Base-by-base conservation (phyloP, 1,140 invertebrate genomes). In the Spodoptera litura region DNA sequence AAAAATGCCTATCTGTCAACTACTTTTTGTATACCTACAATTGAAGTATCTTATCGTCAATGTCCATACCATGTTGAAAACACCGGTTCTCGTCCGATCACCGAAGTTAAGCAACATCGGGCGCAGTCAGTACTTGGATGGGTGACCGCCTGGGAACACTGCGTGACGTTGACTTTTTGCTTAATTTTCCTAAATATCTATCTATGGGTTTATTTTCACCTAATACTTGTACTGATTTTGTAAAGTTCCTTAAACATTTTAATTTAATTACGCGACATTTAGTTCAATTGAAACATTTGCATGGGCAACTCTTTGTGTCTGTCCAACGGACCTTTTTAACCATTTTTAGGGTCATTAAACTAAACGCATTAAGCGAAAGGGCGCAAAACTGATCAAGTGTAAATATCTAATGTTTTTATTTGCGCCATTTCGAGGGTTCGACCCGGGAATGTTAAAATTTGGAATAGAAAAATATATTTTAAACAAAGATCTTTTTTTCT, bases 391-490 rank as follows among this genome's bases (percentile, higher is more conserved):
- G 87, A 91, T 92, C 89, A 88, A 92, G 87, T 90, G 89, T 87
- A 87, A 89, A 86, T 85, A 85, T 85, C 83, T 89, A 89, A 92
- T 90, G 91, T 90, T 88, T 91, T 91, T 91, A 90, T 92, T 91
- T 89, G 83, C 78, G 44, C 84, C 77, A 81, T 86, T 88, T 81
- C n/a, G 51, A 77, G 74, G 62, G 74, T 77, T 62, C 66, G 31
- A 66, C 3, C 10, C 31, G 10, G 52, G 62, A 77, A 44, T 77
- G n/a, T n/a, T 35, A 13, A 56, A 68, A 3, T 9, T 38, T 64
- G 74, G 74, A 77, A 66, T 10, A 25, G 74, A 52, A 77, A 35
- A 49, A 13, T 49, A 15, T 27, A 44, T 20, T 25, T 49, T 25
- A 20, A 55, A 55, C 4, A 13, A 55, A 5, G 31, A 31, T 31